A percentile compares a stretch with the other conserved stretches of the same genome.
Conservation (phyloP, 1,140 invertebrate species). For the Lethocerus indicus region DNA sequence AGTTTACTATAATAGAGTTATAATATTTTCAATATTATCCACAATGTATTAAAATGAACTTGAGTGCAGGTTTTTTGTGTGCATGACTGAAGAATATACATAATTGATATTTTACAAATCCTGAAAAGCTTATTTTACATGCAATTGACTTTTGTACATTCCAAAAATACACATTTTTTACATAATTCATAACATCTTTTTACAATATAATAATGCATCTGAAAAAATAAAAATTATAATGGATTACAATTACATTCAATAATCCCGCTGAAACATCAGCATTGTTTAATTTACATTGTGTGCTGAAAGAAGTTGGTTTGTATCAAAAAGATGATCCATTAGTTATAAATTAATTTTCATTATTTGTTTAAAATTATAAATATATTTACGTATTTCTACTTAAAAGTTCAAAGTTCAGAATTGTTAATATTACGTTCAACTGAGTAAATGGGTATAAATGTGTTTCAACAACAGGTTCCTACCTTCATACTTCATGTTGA, state of each 20-base stretch:
- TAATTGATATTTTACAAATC: not conserved
- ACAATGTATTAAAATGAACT: conserved; percentile 4
- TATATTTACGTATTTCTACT: too few relatives aligned
- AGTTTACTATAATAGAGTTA: not conserved
- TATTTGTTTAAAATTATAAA: too few relatives aligned
- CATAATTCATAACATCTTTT: conserved; percentile 3
- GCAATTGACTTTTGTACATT: conserved; percentile 15
- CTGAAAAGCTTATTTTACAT: conserved; percentile 12
- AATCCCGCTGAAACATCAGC: too few relatives aligned
- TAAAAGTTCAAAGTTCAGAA: too few relatives aligned
- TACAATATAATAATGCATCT: not conserved
- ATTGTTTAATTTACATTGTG: too few relatives aligned
- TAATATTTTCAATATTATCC: not conserved
- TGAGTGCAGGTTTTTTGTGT: not conserved
- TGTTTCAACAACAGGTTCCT: too few relatives aligned
- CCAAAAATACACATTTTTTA: conserved; percentile 10
- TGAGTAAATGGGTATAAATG: too few relatives aligned
- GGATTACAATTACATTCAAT: not conserved
- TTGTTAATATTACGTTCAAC: too few relatives aligned
- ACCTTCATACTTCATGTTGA: not conserved
- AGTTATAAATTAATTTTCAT: too few relatives aligned
- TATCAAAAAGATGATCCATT: too few relatives aligned
- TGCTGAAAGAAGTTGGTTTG: too few relatives aligned
- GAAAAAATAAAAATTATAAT: not conserved
- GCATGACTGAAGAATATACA: not conserved